phyloP scores from a whole-genome alignment of 2,113 vertebrate genomes.

The Brevimyrus niger region DNA sequence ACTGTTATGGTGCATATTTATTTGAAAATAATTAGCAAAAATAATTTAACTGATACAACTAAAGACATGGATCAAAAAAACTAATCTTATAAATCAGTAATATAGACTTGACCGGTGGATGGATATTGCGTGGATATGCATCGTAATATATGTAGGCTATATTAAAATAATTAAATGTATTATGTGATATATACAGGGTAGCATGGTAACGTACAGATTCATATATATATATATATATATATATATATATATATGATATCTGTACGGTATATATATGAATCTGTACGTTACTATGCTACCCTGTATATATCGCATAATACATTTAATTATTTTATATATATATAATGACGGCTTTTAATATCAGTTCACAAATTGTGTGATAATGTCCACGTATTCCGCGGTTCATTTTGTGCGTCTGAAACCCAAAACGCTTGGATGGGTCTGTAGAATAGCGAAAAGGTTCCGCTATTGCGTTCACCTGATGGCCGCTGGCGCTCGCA shows the following conservation, averaged over 20 bases:
- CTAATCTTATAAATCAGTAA: not conserved
- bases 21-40: not conserved
- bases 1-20: not conserved
- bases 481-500: constrained; percentile 9
- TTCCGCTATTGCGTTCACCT: constrained; percentile 2
- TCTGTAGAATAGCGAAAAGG: not conserved
- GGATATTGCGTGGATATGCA: not conserved
- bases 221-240: not conserved
- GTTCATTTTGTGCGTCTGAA: not conserved
- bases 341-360: not conserved
- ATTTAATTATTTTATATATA: not conserved
- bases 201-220: not conserved
- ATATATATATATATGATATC: not conserved
- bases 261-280: not conserved
- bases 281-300: not conserved
- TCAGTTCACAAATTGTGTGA: not conserved
- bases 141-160: not conserved
- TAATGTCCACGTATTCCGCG: not conserved
- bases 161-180: not conserved
- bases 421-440: not conserved
- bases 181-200: not conserved
- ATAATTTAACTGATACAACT: not conserved
- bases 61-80: not conserved
- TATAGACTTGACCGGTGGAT: not conserved
- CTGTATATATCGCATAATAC: not conserved